Evolutionary conservation across 2,113 vertebrate species (phyloP).

Genomic region (Myiozetetes cayanensis): DNA sequence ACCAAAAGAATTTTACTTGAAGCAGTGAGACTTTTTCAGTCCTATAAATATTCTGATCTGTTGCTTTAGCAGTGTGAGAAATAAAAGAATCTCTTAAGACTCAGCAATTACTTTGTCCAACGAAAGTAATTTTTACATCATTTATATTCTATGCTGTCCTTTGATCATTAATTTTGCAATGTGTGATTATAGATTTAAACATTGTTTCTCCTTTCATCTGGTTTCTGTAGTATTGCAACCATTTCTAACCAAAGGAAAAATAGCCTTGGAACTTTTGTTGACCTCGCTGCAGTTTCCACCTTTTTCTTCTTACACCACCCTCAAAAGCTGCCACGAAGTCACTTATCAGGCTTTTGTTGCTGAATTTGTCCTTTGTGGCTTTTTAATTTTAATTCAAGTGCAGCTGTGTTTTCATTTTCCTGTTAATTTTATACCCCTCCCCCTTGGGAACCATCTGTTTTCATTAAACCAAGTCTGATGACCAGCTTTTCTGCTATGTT

Average conservation of each 20-base stretch:
- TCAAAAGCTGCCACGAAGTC: slow-evolving; percentile 38
- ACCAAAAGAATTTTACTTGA: not conserved
- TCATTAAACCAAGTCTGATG: slow-evolving; percentile 31
- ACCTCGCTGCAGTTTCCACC: not conserved
- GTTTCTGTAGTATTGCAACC: not conserved
- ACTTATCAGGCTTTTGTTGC: not conserved
- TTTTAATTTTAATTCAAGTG: slow-evolving; percentile 29
- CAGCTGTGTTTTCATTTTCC: slow-evolving; percentile 58
- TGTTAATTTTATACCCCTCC: not conserved
- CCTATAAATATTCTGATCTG: not conserved
- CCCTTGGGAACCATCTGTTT: slow-evolving; percentile 9
- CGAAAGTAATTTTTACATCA: not conserved
- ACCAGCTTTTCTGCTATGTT: slow-evolving; percentile 46
- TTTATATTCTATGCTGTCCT: not conserved
- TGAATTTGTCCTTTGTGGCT: slow-evolving; percentile 40
- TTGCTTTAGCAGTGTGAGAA: not conserved
- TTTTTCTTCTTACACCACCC: not conserved
- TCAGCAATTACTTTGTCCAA: not conserved
- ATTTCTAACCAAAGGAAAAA: not conserved
- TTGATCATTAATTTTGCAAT: not conserved
- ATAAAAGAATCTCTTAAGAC: not conserved
- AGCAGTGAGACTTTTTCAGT: not conserved
- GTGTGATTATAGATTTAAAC: not conserved
- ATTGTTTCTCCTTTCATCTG: not conserved
- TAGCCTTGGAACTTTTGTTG: not conserved